These are phyloP conservation scores for Cinclus mexicanus DNA, from an alignment of 2,113 vertebrate genomes.

Conservation along the genomic window DNA sequence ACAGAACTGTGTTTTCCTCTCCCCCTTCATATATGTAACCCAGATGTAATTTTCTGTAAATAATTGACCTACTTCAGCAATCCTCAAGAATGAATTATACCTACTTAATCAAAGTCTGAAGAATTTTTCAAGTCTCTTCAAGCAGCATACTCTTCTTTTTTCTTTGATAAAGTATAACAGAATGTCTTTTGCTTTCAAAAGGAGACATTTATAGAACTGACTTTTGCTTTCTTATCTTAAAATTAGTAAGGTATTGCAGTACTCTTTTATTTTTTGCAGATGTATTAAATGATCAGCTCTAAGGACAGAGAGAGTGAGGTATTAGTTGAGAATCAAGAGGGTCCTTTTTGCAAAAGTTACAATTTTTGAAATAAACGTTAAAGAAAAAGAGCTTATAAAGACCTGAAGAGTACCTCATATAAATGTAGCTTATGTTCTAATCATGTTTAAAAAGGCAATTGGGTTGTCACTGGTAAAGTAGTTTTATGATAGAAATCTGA, in stretches of 20 bases:
- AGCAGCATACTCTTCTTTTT: neutral
- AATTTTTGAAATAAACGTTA: neutral
- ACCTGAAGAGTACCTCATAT: neutral
- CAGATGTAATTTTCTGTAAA: neutral
- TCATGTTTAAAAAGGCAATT: neutral
- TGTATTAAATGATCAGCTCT: neutral
- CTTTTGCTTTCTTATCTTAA: neutral
- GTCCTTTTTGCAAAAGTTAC: neutral
- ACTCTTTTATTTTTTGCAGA: neutral
- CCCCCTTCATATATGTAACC: neutral
- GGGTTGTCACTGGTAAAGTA: neutral
- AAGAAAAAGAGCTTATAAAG: neutral
- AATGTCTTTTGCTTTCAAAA: neutral
- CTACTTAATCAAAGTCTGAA: neutral
- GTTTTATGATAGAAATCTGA: neutral
- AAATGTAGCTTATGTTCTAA: neutral
- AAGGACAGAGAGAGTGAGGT: neutral
- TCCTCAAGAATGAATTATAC: neutral
- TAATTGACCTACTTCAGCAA: neutral
- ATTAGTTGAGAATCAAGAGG: neutral
- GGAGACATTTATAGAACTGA: neutral
- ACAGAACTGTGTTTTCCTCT: neutral
- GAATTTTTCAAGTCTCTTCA: slow-evolving; percentile 1
- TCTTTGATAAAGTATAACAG: neutral
- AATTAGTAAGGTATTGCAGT: neutral